Conservation (phyloP, 2,113 vertebrate species). For the Odocoileus hemionus region DNA sequence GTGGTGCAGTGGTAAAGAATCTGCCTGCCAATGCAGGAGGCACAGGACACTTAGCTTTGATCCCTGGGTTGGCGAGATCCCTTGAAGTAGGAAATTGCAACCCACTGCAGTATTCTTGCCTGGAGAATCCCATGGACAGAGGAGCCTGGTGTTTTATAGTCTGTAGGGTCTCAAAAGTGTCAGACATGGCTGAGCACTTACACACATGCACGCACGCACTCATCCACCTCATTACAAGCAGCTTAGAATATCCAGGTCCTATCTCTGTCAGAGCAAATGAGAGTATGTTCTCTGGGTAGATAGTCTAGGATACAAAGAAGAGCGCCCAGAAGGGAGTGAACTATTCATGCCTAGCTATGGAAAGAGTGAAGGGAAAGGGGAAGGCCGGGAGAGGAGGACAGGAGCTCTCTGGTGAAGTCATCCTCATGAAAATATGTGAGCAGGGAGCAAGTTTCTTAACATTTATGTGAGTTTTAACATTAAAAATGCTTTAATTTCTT, state of each 20-base stretch:
- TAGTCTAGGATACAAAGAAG: not conserved
- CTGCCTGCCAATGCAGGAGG: not conserved
- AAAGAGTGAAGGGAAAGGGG: not conserved
- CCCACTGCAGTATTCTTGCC: not conserved
- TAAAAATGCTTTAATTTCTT: not conserved
- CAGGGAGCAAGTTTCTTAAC: not conserved
- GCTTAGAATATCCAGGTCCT: not conserved
- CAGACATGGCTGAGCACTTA: not conserved
- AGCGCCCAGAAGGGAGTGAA: not conserved
- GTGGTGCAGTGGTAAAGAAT: not conserved
- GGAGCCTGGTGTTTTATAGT: not conserved
- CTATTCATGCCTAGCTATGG: not conserved
- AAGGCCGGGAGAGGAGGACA: not conserved
- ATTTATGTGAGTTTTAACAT: not conserved
- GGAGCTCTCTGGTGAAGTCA: not conserved
- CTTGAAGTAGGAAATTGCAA: not conserved
- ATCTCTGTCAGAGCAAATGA: not conserved
- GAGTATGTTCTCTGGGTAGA: not conserved
- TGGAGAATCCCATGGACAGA: too few relatives aligned
- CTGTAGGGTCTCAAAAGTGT: not conserved
- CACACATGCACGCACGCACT: not conserved
- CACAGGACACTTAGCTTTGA: not conserved
- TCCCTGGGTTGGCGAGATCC: not conserved
- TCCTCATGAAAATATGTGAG: not conserved
- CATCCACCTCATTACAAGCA: not conserved